phyloP scores from a whole-genome alignment of 2,888 invertebrate genomes.

The Drosophila putrida region DNA sequence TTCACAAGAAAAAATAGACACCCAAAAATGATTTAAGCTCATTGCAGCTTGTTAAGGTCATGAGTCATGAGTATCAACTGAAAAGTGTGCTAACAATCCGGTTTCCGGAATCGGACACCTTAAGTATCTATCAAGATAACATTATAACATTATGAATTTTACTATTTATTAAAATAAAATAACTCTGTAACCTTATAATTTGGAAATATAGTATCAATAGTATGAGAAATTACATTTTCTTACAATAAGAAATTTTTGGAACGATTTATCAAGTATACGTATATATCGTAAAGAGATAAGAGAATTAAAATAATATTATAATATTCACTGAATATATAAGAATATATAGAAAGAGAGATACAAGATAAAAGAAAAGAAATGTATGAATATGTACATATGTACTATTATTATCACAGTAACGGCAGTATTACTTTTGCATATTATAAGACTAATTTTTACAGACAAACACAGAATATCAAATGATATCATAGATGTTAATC shows the following conservation, averaged over 20 bases:
- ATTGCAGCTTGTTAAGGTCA: slow-evolving; percentile 7
- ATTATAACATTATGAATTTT: neutral
- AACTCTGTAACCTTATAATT: too few species aligned
- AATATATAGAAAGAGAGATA: too few species aligned
- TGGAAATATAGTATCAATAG: neutral
- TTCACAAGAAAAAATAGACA: neutral
- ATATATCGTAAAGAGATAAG: neutral
- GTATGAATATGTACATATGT: neutral
- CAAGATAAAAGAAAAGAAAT: neutral
- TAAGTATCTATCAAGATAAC: neutral
- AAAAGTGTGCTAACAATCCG: neutral
- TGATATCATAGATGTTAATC: slow-evolving; percentile 32
- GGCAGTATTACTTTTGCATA: neutral
- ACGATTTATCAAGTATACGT: neutral
- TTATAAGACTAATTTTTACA: neutral
- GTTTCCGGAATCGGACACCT: neutral
- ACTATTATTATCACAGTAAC: neutral
- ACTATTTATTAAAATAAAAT: neutral
- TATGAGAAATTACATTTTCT: too few species aligned
- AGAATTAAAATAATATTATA: too few species aligned
- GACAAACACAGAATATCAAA: slow-evolving; percentile 10
- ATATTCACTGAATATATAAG: too few species aligned
- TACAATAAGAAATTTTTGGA: too few species aligned
- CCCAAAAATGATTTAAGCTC: slow-evolving; percentile 3
- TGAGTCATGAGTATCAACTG: slow-evolving; percentile 5